phyloP scores from a whole-genome alignment of 2,888 invertebrate genomes.

The Amphipoea lucens region DNA sequence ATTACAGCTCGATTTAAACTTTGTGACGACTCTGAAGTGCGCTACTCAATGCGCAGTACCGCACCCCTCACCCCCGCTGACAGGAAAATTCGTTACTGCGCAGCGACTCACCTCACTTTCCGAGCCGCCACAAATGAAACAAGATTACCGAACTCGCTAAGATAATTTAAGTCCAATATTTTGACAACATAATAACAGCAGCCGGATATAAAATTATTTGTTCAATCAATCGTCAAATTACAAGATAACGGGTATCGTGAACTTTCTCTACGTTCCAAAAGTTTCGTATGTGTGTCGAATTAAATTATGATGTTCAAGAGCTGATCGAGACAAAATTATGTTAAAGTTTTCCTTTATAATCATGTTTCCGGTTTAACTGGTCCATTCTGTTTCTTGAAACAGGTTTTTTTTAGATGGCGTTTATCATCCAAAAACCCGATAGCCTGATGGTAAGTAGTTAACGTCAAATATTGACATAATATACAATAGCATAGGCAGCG shows the following conservation, averaged over 20 bases:
- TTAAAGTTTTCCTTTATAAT: slow-evolving; percentile 14
- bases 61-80: background rate
- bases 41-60: background rate
- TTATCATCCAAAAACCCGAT: background rate
- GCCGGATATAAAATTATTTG: slow-evolving; percentile 41
- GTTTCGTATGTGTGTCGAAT: slow-evolving; percentile 26
- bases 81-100: background rate
- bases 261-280: slow-evolving; percentile 54
- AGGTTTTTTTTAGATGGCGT: background rate
- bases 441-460: no score
- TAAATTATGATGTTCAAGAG: slow-evolving; percentile 37
- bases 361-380: slow-evolving; percentile 19
- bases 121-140: slow-evolving; percentile 4
- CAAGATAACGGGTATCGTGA: slow-evolving; percentile 35
- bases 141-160: slow-evolving; percentile 13
- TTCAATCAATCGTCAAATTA: slow-evolving; percentile 35
- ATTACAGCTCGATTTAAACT: background rate
- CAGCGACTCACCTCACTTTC: background rate
- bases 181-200: slow-evolving; percentile 27
- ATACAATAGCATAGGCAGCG: background rate
- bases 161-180: slow-evolving; percentile 45
- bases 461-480: background rate
- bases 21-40: background rate
- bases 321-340: background rate
- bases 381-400: background rate